These are phyloP conservation scores for Podarcis raffonei DNA, from an alignment of 2,113 vertebrate genomes.

Conservation along the genomic window DNA sequence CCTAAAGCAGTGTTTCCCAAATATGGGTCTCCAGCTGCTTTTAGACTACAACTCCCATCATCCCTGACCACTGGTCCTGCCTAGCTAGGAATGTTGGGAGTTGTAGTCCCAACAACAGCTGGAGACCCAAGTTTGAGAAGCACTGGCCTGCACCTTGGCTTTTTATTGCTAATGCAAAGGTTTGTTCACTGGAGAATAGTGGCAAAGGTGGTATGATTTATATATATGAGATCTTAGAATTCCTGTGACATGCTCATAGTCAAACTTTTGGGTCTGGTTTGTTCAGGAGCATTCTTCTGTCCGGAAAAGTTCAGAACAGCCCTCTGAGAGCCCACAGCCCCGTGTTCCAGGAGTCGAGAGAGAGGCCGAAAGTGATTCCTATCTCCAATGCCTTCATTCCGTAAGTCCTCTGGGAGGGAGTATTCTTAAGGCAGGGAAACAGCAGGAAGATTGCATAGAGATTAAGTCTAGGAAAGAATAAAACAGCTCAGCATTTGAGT, in stretches of 20 bases:
- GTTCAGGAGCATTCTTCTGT: slow-evolving; percentile 44
- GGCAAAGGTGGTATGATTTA: background rate
- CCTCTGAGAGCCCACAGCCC: slow-evolving; percentile 41
- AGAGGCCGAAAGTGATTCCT: slow-evolving; percentile 49
- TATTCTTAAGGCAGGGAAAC: slow-evolving; percentile 14
- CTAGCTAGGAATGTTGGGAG: too few species aligned
- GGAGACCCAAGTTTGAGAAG: too few species aligned
- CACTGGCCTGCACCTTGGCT: background rate
- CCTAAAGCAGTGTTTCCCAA: background rate
- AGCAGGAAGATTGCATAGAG: background rate
- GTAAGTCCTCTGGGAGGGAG: slow-evolving; percentile 44
- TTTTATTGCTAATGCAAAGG: background rate
- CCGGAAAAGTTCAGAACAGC: slow-evolving; percentile 52
- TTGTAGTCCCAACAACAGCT: too few species aligned
- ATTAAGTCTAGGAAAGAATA: background rate
- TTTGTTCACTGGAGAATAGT: background rate
- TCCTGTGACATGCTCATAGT: background rate
- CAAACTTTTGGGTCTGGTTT: background rate
- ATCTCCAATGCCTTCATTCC: slow-evolving; percentile 40
- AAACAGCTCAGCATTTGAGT: background rate
- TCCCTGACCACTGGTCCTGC: too few species aligned
- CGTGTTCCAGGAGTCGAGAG: slow-evolving; percentile 46
- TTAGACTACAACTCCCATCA: too few species aligned
- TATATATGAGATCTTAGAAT: too few species aligned
- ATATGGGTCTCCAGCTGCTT: background rate